These are phyloP conservation scores for Ophraella communa DNA, from an alignment of 2,888 invertebrate species.

Conservation along the genomic window DNA sequence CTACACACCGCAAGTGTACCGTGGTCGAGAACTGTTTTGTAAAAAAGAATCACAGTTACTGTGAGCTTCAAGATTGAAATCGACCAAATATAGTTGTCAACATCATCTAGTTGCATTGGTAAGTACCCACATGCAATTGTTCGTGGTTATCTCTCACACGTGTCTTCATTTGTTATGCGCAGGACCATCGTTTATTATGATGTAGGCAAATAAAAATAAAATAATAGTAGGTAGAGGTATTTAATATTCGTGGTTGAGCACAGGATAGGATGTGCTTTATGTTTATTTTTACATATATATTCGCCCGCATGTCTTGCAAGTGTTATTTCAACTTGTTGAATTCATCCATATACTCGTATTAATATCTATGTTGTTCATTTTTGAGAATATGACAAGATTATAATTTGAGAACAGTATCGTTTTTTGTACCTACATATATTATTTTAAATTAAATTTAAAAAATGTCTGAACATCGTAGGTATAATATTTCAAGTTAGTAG, in stretches of 20 bases:
- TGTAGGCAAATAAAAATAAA: constrained; percentile 32
- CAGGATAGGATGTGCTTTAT: background rate
- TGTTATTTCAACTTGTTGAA: constrained; percentile 10
- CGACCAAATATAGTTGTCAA: constrained; percentile 56
- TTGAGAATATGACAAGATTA: too few species aligned
- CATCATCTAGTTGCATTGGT: constrained; percentile 50
- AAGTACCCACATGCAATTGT: constrained; percentile 54
- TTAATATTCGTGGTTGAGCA: background rate
- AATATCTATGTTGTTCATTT: too few species aligned
- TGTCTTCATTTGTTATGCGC: constrained; percentile 51
- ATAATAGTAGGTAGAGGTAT: background rate
- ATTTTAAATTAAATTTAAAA: too few species aligned
- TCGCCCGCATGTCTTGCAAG: background rate
- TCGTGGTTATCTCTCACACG: constrained; percentile 49
- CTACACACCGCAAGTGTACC: constrained; percentile 14
- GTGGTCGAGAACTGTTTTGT: constrained; percentile 12
- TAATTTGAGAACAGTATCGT: too few species aligned
- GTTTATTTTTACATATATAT: constrained; percentile 5
- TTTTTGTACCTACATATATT: too few species aligned
- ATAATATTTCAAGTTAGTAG: too few species aligned
- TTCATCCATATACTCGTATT: too few species aligned
- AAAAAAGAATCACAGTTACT: constrained; percentile 34
- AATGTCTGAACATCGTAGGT: too few species aligned
- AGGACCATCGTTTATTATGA: constrained; percentile 51
- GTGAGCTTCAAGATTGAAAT: constrained; percentile 52